phyloP scores from a whole-genome alignment of 2,113 vertebrate genomes.

The Sylvilagus bachmani region DNA sequence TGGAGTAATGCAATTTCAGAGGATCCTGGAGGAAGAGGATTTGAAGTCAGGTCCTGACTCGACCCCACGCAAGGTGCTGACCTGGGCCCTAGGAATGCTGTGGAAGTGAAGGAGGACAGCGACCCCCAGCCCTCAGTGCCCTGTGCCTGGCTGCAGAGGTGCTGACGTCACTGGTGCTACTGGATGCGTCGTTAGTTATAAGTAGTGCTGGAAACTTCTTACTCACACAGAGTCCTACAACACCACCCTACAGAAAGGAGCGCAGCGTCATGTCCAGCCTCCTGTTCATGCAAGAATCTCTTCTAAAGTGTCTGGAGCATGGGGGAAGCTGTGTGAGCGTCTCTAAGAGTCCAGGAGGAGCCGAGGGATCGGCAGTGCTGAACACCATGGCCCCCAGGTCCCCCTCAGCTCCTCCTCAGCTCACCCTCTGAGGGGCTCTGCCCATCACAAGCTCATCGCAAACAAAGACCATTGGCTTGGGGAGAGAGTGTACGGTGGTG shows the following conservation, averaged over 20 bases:
- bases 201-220: constrained; percentile 20
- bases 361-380: not conserved
- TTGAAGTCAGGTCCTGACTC: not conserved
- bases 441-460: not conserved
- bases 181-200: not conserved
- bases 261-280: not conserved
- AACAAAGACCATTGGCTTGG: not conserved
- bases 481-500: not conserved
- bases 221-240: not conserved
- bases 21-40: not conserved
- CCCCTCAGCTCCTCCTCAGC: not conserved
- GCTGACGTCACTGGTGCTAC: not conserved
- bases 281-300: not conserved
- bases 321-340: not conserved
- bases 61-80: not conserved
- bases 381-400: not conserved
- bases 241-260: not conserved
- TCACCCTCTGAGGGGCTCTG: not conserved
- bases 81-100: not conserved
- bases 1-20: not conserved
- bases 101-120: not conserved
- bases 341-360: not conserved
- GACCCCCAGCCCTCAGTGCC: not conserved
- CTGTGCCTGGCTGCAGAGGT: not conserved
- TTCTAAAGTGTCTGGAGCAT: not conserved